Evolutionary conservation across 2,113 vertebrate genomes (phyloP), one percentile per base, ranked within the genome.

Genomic region (Ciconia stormi): DNA sequence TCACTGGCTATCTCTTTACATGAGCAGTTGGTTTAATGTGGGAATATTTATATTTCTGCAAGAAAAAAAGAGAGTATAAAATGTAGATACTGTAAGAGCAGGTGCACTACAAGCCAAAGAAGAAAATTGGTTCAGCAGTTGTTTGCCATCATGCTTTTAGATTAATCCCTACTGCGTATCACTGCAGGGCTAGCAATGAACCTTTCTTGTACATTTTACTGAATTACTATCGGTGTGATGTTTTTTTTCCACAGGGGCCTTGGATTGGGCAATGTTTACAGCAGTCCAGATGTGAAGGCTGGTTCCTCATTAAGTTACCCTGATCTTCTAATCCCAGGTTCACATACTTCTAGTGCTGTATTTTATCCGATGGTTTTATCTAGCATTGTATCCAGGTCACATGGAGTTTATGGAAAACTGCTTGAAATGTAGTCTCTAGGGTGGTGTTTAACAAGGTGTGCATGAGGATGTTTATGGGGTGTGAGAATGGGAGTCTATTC

Each of bases 291-390:
- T 96, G 82, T 77, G 85, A 93, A 89, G 56, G 20, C 67, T 93
- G 56, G 70, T 92, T 93, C 77, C 36, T 72, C 73, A 72, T 95
- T 94, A 96, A 93, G 95, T 94, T 82, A 72, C 65, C 55, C 83
- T 94, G 88, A 91, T 96, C 94, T 95, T 96, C 83, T 96, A 93
- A 97, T 96, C 88, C 78, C 56, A 49, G 42, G 76, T 96, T 95
- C 76, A 76, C 46, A 16, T 80, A 50, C 70, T 95, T 89, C 62
- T 73, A 32, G 87, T 70, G 70, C 81, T 85, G 70, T 82, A 53
- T 89, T 95, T 93, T 85, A 62, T 90, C 70, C 2, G 0, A 53
- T 82, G 44, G 76, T 83, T 97, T 97, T 91, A 88, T 92, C 92
- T 94, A 88, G 77, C 74, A 62, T 85, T 86, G 82, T 90, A 50